A percentile compares a stretch with the other conserved stretches of the same genome.
These are phyloP conservation scores for Hemaris fuciformis DNA, from an alignment of 2,888 invertebrate genomes.

Conservation along the genomic window DNA sequence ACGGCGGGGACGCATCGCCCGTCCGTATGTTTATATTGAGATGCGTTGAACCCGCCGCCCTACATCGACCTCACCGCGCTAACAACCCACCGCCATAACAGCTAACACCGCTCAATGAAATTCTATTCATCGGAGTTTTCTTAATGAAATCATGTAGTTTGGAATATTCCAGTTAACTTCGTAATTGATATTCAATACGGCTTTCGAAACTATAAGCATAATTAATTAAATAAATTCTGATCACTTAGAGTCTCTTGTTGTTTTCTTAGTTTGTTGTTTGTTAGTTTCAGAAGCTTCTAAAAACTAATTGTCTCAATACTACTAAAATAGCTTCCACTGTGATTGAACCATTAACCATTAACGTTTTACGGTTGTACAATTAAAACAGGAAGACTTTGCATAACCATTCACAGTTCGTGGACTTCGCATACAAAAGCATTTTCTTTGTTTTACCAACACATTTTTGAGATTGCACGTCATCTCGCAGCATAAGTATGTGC, in stretches of 20 bases:
- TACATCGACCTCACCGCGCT: not conserved
- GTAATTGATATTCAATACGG: not conserved
- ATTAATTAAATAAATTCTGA: no score
- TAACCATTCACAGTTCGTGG: no score
- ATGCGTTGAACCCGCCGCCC: constrained; percentile 25
- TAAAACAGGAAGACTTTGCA: no score
- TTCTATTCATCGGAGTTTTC: not conserved
- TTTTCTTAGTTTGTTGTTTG: not conserved
- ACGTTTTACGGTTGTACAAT: no score
- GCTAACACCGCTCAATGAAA: not conserved
- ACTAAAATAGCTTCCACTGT: no score
- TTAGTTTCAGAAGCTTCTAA: not conserved
- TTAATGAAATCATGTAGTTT: not conserved
- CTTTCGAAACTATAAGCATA: not conserved
- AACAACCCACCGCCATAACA: not conserved
- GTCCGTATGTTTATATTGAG: constrained; percentile 41
- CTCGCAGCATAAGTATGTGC: no score
- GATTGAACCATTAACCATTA: no score
- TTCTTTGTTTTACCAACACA: no score
- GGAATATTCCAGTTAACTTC: not conserved
- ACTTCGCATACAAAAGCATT: no score
- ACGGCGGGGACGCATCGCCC: constrained; percentile 32
- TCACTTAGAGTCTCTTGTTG: no score
- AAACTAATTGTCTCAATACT: no score
- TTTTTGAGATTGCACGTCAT: no score